A percentile compares a stretch with the other conserved stretches of the same genome.
Conservation (phyloP, 2,113 vertebrate genomes). For the Myodes glareolus region DNA sequence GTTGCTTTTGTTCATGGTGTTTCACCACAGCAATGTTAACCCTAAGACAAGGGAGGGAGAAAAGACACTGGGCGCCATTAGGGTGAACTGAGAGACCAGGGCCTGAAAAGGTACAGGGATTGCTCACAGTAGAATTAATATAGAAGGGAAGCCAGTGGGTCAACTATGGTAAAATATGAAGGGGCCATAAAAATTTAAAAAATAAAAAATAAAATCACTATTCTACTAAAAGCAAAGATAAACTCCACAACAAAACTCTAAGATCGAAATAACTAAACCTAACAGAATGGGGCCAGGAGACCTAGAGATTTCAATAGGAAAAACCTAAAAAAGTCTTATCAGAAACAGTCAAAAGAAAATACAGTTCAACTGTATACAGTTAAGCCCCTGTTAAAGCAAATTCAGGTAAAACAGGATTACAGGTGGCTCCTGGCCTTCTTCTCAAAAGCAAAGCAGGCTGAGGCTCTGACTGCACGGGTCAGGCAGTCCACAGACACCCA, state of each 20-base stretch:
- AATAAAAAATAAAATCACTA: background rate
- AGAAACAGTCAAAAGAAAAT: background rate
- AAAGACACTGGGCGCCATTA: background rate
- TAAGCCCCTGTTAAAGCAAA: background rate
- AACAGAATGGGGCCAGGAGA: background rate
- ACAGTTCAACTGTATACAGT: background rate
- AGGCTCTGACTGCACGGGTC: background rate
- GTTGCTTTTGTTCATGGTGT: no score
- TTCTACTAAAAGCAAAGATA: conserved; percentile 10
- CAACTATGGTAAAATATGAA: background rate
- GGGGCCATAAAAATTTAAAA: background rate
- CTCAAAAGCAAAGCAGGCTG: background rate
- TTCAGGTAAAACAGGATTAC: background rate
- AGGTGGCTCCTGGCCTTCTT: background rate
- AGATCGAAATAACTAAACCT: background rate
- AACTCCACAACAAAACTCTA: conserved; percentile 33
- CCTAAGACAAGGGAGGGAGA: background rate
- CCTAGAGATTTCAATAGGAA: background rate
- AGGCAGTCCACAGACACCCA: background rate
- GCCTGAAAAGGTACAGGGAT: background rate
- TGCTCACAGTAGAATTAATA: no score
- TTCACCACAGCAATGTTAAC: background rate
- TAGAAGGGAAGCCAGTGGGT: background rate
- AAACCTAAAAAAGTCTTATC: background rate
- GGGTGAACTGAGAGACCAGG: background rate